Evolutionary conservation across 1,140 invertebrate species (phyloP), one percentile per base, ranked within the genome.

Genomic region (Aphaenogaster floridana): DNA sequence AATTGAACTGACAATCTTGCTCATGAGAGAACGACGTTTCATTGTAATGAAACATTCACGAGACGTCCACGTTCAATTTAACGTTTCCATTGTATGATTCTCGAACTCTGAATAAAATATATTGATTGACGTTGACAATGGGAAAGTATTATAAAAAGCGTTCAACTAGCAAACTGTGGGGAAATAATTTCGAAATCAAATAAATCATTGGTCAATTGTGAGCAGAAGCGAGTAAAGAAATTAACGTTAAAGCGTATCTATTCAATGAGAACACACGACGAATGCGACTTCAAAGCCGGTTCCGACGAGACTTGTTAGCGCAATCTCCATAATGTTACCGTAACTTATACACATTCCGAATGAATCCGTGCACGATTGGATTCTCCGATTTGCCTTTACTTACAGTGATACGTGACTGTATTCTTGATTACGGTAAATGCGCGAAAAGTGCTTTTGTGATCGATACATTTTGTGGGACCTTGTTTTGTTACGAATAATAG

Each of bases 341-440:
- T 86, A 86, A 80, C 50, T 81, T 86, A 86, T 86, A 81, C 1
- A 50, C 63, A 42, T 86, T 50, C 59, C 50, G 52, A 54, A 86
- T 59, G 28, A 86, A 39, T 34, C 39, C 77, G 77, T 48, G 42
- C 66, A 71, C 85, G 85, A 86, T 86, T 83, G 77, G 52, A 79
- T 68, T 83, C 52, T 36, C 34, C 61, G 76, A 61, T 42, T 86
- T 21, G 76, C 64, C 54, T 86, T 86, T 86, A 86, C 81, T 86
- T 86, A 86, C 64, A 71, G 59, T 28, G 84, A 28, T 69, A 86
- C 77, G 85, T 81, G 78, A 86, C 77, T 61, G 78, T 66, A 86
- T 48, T 86, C 63, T 7, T 28, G 77, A 86, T 83, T 86, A 78
- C 77, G 48, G 64, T 71, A 86, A 86, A 81, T 81, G 84, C 50